Base-by-base conservation (phyloP, 2,797 vertebrate genomes). In the Cephalopachus bancanus region DNA sequence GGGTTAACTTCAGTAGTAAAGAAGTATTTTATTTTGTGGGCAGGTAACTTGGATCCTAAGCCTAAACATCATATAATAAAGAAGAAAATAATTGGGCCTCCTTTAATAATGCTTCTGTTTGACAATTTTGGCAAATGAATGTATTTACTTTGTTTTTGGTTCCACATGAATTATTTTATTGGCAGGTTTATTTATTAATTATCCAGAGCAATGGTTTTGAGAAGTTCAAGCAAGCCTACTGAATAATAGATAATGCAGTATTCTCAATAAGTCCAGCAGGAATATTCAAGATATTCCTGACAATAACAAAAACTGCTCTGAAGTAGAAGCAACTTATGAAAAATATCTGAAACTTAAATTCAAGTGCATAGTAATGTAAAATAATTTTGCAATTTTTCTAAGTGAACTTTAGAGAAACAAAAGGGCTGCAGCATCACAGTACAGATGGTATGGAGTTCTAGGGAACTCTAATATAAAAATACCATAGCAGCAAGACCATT, bases 161-260 rank as follows among this genome's bases (percentile, higher is more conserved):
- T 97, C 92, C 84, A 96, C 67, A 88, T 96, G 95, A 97, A 96
- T 95, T 97, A 92, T 95, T 96, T 97, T 97, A 97, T 97, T 97
- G 96, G 93, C 86, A 97, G 84, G 49, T 94, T 96, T 97, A 93
- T 97, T 96, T 97, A 97, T 97, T 97, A 98, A 97, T 97, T 98
- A 98, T 97, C 96, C 84, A 97, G 94, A 97, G 96, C 93, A 97
- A 87, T 96, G 89, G 69, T 92, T 97, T 96, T 97, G 72, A 95
- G 95, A 96, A 89, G 60, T 87, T 97, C 83, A 97, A 71, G 94
- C 67, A 95, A 97, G 24, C n/a, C 74, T 97, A 95, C 87, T 97
- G 95, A 97, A 97, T 97, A 96, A 97, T 97, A 97, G 94, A 96
- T 97, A 96, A 94, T 83, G 30, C 59, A 95, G 91, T 94, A 28